A percentile compares a stretch with the other conserved stretches of the same genome.
Evolutionary conservation across 1,140 invertebrate species (phyloP).

Genomic region (Ips nitidus): DNA sequence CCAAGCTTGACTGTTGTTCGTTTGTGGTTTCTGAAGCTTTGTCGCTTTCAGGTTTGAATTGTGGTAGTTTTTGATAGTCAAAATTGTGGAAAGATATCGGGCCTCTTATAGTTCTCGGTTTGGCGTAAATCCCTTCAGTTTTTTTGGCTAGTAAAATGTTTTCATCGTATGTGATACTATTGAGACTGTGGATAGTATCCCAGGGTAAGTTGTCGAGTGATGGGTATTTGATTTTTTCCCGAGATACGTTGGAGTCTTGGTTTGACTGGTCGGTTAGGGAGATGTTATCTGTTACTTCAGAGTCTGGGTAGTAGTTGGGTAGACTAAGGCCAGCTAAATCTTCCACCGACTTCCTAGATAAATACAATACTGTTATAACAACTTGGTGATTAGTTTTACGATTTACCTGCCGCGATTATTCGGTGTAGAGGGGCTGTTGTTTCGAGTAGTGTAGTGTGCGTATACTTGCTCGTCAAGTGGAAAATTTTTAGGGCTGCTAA

Average conservation of each 20-base stretch:
- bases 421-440: conserved; percentile 2
- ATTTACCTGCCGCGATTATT: neutral
- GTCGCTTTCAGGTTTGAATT: conserved; percentile 14
- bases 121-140: conserved; percentile 37
- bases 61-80: conserved; percentile 27
- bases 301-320: conserved; percentile 53
- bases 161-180: conserved; percentile 50
- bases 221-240: too few relatives aligned
- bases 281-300: conserved; percentile 50
- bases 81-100: conserved; percentile 43
- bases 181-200: conserved; percentile 24
- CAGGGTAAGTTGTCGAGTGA: conserved; percentile 38
- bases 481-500: conserved; percentile 5
- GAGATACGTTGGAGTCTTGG: conserved; percentile 13
- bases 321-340: conserved; percentile 46
- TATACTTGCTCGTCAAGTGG: conserved; percentile 6
- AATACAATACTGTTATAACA: neutral
- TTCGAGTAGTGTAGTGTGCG: conserved; percentile 9
- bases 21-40: conserved; percentile 20
- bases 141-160: conserved; percentile 49
- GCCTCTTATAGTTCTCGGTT: conserved; percentile 46
- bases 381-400: neutral
- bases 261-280: conserved; percentile 52
- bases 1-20: conserved; percentile 35
- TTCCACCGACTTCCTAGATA: conserved; percentile 38